Conservation (phyloP, 1,140 invertebrate genomes). For the Drosophila bipectinata region DNA sequence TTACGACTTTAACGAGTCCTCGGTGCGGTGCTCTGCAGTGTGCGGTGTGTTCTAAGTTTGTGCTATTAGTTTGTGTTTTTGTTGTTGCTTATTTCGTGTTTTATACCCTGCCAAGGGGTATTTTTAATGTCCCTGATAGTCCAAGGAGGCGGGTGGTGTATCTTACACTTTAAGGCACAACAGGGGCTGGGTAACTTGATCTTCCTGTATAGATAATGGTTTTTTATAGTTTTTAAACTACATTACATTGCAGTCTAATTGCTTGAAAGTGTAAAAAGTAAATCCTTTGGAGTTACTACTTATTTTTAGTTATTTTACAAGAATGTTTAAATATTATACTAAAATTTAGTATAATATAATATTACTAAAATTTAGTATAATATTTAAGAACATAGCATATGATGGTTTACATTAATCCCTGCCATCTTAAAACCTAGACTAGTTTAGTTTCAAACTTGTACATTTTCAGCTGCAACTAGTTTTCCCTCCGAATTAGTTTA, state of each 20-base stretch:
- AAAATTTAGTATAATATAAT: too few relatives aligned
- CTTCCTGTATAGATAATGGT: background rate
- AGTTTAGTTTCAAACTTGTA: background rate
- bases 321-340: too few relatives aligned
- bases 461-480: background rate
- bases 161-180: conserved; percentile 16
- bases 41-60: conserved; percentile 37
- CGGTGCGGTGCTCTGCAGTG: conserved; percentile 2
- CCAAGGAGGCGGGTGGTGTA: conserved; percentile 15
- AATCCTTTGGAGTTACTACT: background rate
- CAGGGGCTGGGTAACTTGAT: conserved; percentile 2
- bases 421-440: too few relatives aligned
- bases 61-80: conserved; percentile 77
- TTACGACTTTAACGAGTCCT: conserved; percentile 36
- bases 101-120: conserved; percentile 34
- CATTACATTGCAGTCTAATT: background rate
- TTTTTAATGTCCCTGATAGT: conserved; percentile 15
- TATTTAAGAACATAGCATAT: too few relatives aligned
- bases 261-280: background rate
- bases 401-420: too few relatives aligned
- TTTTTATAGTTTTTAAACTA: background rate
- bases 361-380: too few relatives aligned
- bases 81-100: conserved; percentile 62
- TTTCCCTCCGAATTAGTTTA: background rate
- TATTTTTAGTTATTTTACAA: too few relatives aligned